Conservation (phyloP, 2,113 vertebrate genomes). For the Alligator mississippiensis region DNA sequence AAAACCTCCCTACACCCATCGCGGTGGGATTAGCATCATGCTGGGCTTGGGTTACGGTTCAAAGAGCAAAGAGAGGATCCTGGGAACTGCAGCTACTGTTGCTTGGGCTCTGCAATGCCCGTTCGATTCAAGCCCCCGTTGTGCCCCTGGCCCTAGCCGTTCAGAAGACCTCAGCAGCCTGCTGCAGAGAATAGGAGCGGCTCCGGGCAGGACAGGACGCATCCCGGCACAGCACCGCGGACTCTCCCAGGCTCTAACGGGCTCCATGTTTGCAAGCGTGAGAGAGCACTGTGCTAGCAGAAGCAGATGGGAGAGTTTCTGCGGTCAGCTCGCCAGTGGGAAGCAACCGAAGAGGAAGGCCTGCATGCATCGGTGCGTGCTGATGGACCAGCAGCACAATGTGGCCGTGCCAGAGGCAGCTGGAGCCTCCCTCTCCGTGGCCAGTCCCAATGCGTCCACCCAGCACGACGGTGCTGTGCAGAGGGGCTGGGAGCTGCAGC, state of each 20-base stretch:
- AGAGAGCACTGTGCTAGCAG: not conserved
- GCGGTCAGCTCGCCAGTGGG: too few relatives aligned
- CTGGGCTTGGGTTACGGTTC: conserved; percentile 2
- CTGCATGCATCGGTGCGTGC: too few relatives aligned
- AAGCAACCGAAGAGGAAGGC: too few relatives aligned
- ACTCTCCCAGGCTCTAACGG: not conserved
- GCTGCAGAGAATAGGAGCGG: not conserved
- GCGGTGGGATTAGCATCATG: not conserved
- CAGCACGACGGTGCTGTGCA: too few relatives aligned
- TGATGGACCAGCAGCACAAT: too few relatives aligned
- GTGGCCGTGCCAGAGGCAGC: too few relatives aligned
- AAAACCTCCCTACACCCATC: not conserved
- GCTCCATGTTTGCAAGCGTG: fast-evolving
- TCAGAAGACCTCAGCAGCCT: not conserved
- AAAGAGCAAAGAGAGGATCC: not conserved
- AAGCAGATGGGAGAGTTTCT: not conserved
- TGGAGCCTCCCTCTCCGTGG: too few relatives aligned
- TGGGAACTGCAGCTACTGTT: not conserved
- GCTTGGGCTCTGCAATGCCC: not conserved
- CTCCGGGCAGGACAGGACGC: not conserved
- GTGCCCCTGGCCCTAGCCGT: not conserved
- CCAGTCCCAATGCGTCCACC: too few relatives aligned
- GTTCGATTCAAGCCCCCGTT: not conserved
- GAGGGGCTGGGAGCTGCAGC: too few relatives aligned
- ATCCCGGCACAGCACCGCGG: not conserved